Evolutionary conservation across 2,888 invertebrate species (phyloP).

Genomic region (Drosophila mayaguana): DNA sequence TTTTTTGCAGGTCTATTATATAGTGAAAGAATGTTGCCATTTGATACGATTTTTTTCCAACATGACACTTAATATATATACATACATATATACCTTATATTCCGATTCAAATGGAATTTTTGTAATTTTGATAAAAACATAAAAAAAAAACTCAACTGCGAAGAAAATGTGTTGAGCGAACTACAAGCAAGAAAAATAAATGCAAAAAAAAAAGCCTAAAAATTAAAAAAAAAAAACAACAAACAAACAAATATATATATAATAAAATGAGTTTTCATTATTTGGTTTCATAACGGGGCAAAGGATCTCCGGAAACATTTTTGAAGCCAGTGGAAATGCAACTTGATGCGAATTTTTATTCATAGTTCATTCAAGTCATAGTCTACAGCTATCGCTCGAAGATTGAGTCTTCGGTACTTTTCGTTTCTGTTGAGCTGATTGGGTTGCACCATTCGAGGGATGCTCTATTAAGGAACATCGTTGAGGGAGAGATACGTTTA

Average conservation of each 20-base stretch:
- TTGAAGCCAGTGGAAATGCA: no score
- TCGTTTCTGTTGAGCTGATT: no score
- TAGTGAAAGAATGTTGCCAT: slow-evolving; percentile 79
- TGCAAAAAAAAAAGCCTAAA: slow-evolving; percentile 71
- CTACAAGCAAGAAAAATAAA: slow-evolving; percentile 64
- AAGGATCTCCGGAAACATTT: no score
- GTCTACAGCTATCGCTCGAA: no score
- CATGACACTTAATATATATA: slow-evolving; percentile 72
- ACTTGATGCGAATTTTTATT: no score
- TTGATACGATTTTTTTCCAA: slow-evolving; percentile 77
- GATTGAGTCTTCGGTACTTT: no score
- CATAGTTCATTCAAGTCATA: no score
- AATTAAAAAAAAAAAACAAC: slow-evolving; percentile 24
- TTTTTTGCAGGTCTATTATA: slow-evolving; percentile 81
- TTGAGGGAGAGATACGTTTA: no score
- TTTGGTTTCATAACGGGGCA: no score
- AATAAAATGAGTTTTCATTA: slow-evolving; percentile 19
- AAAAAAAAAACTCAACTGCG: slow-evolving; percentile 48
- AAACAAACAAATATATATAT: slow-evolving; percentile 7
- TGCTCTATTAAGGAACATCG: no score
- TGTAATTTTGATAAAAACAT: slow-evolving; percentile 82
- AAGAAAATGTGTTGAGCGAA: slow-evolving; percentile 55
- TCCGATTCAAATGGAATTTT: slow-evolving; percentile 78
- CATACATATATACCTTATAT: slow-evolving; percentile 75
- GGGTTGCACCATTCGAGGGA: no score